A percentile compares a stretch with the other conserved stretches of the same genome.
Conservation (phyloP, 2,888 invertebrate species). For the Monochamus alternatus region DNA sequence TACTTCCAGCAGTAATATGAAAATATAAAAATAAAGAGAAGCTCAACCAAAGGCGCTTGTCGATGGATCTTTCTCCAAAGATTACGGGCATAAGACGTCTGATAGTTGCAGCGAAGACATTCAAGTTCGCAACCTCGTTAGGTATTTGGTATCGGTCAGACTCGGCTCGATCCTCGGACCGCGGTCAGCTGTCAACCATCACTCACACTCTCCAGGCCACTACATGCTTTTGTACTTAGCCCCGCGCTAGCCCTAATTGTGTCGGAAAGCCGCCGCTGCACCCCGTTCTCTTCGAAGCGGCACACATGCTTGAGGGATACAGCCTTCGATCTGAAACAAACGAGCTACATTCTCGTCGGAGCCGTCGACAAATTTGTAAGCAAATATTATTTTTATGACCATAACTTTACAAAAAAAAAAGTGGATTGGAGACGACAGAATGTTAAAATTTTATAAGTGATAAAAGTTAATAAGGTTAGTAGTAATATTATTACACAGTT, state of each 20-base stretch:
- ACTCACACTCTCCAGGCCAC: slow-evolving; percentile 70
- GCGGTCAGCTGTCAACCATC: slow-evolving; percentile 71
- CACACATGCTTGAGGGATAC: slow-evolving; percentile 52
- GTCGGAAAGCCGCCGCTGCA: slow-evolving; percentile 66
- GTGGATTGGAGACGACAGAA: no score
- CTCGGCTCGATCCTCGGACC: slow-evolving; percentile 58
- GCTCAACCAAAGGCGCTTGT: not conserved
- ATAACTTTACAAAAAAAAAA: no score
- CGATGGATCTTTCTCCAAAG: slow-evolving; percentile 1
- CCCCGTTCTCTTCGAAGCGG: slow-evolving; percentile 57
- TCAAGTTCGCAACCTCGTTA: slow-evolving; percentile 40
- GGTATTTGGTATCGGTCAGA: slow-evolving; percentile 30
- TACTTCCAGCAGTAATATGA: no score
- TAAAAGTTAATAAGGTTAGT: no score
- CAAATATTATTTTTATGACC: not conserved
- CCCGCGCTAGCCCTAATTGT: slow-evolving; percentile 69
- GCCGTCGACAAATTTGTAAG: not conserved
- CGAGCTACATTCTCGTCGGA: not conserved
- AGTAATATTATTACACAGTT: no score
- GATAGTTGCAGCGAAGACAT: slow-evolving; percentile 26
- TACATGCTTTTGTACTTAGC: slow-evolving; percentile 73
- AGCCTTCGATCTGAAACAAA: not conserved
- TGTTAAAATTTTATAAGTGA: no score
- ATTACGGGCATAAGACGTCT: slow-evolving; percentile 30
- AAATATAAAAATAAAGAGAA: no score